Evolutionary conservation across 2,888 invertebrate genomes (phyloP), one percentile per base, ranked within the genome.

Genomic region (Melanostoma mellinum): DNA sequence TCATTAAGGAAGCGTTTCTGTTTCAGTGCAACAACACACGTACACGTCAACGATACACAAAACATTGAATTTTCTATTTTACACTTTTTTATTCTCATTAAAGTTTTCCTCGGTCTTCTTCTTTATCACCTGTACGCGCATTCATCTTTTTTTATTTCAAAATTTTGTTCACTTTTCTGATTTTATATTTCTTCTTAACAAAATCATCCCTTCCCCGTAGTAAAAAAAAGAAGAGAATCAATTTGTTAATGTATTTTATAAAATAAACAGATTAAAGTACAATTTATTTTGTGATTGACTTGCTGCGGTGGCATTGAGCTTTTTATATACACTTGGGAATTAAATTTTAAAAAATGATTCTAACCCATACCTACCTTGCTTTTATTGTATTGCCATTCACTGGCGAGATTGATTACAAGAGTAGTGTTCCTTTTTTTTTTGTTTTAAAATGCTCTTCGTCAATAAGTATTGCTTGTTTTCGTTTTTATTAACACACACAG

Each of bases 331-430:
- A 20, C 20, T 20, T 1, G 20, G 20, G 20, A 20, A 20, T 20
- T 20, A 20, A 20, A 20, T 20, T 20, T 20, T 20, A 20, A 61
- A 50, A 53, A 42, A 68, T 20, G 35, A 55, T 46, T 68, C 33
- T 55, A 61, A 55, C 36, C n/a, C 8, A 60, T 55, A 46, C 68
- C 69, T 69, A 56, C 63, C 69, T 71, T 53, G 40, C 35, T 40
- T 20, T 35, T 71, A 30, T 56, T 65, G 40, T 38, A 56, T 63
- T 56, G 40, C 63, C 20, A 77, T 63, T 75, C 75, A 75, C 67
- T 58, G 44, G 33, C 52, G 40, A 44, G 42, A 10, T 44, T 20
- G 72, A 32, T 10, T 6, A 42, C 60, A 44, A 36, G 52, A 36
- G 52, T 50, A 48, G 32, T 48, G 56, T 58, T 50, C 33, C 6